Evolutionary conservation across 2,797 vertebrate genomes (phyloP).

Genomic region (Vespertilio murinus): DNA sequence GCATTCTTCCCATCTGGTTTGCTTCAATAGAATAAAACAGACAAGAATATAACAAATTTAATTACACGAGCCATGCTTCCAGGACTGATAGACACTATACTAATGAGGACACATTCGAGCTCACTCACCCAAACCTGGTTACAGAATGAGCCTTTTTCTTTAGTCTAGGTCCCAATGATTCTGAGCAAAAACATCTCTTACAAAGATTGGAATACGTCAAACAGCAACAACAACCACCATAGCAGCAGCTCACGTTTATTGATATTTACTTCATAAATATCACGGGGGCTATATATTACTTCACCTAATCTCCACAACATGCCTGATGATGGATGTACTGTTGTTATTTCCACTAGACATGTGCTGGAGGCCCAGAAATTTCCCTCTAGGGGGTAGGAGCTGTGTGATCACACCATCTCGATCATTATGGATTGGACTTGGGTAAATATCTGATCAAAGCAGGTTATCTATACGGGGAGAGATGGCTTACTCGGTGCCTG

Average conservation of each 20-base stretch:
- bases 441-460: not conserved
- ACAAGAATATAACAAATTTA: constrained; percentile 57
- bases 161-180: not conserved
- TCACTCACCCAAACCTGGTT: not conserved
- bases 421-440: not conserved
- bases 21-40: constrained; percentile 45
- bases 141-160: constrained; percentile 33
- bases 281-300: not conserved
- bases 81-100: constrained; percentile 31
- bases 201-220: not conserved
- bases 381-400: not conserved
- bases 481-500: not conserved
- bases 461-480: not conserved
- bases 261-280: not conserved
- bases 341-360: not conserved
- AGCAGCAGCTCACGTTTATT: not conserved
- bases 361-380: not conserved
- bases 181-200: not conserved
- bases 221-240: not conserved
- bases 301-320: not conserved
- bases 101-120: not conserved
- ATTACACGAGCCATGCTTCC: not conserved
- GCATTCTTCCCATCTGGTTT: constrained; percentile 33
- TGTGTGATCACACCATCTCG: not conserved
- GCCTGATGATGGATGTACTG: not conserved